Evolutionary conservation across 2,888 invertebrate genomes (phyloP).

Genomic region (Sinohyriopsis cumingii): DNA sequence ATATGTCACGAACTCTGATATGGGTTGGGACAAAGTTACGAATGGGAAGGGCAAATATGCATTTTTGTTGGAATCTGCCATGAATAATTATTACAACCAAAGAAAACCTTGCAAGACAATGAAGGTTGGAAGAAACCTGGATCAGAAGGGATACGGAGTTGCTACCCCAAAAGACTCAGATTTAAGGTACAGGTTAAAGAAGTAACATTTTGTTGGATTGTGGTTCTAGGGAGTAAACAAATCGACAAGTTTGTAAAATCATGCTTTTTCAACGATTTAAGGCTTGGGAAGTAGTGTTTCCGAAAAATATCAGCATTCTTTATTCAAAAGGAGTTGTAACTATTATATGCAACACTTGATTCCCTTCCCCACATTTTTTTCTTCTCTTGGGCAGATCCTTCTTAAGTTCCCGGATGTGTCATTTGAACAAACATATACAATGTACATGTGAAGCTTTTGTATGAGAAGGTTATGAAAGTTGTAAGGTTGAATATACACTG

Average conservation of each 20-base stretch:
- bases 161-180: constrained; percentile 84
- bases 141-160: constrained; percentile 91
- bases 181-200: constrained; percentile 37
- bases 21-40: constrained; percentile 85
- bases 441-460: too few species aligned
- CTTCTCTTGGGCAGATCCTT: too few species aligned
- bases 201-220: neutral
- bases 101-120: constrained; percentile 80
- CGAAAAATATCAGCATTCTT: too few species aligned
- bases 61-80: constrained; percentile 75
- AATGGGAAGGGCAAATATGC: constrained; percentile 76
- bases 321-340: too few species aligned
- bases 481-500: too few species aligned
- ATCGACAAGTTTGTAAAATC: neutral
- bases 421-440: too few species aligned
- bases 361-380: too few species aligned
- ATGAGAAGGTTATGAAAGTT: too few species aligned
- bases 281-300: too few species aligned
- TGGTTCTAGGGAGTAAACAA: neutral
- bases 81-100: constrained; percentile 89
- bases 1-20: constrained; percentile 85
- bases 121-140: constrained; percentile 86
- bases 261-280: neutral
- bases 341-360: too few species aligned
- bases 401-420: too few species aligned